Base-by-base conservation (phyloP, 2,888 invertebrate genomes). In the Caenorhabditis sp. region DNA sequence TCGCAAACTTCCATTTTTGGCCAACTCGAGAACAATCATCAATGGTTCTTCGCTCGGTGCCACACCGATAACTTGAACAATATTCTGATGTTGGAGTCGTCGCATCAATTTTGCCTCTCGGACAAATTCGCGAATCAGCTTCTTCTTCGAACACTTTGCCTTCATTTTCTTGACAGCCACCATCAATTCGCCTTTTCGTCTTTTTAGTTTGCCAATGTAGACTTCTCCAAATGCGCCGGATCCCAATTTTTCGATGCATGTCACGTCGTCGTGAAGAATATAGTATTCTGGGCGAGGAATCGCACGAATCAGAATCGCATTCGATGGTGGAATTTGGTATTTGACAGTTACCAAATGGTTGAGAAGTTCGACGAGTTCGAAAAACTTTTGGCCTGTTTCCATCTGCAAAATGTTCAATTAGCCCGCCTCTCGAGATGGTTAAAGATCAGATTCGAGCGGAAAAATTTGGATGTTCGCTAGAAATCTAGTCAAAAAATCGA, bases 1-100 rank as follows among this genome's bases (percentile, higher is more conserved):
- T 51, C 78, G 69, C 12, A 80, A 62, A 23, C 74, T 71, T 19
- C 82, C 82, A n/a, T 79, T 77, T 5, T 66, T 62, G n/a, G 72
- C 72, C 19, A 77, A 62, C 53, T 77, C 77, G 51, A 77, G 53
- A 6, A 74, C 68, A 53, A 77, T 77, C 77, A 77, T 77, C 49
- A 77, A 36, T 17, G 77, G 77, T 58, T 77, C 77, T 58, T 71
- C 71, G 24, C 62, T 67, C 43, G 77, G 74, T 14, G 77, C 77
- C 12, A 81, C 74, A 6, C 81, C 81, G 26, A 37, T 68, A 21
- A 74, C 62, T 1, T 59, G 64, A n/a, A 77, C 77, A 19, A 72
- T 71, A 53, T 77, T 77, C 6, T 57, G 65, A 26, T 77, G 77
- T 36, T 53, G 24, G 17, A 77, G 43, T 26, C 55, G 36, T 19